These are phyloP conservation scores for Mesopsocus fuscifrons DNA, from an alignment of 2,888 invertebrate genomes.

Conservation along the genomic window DNA sequence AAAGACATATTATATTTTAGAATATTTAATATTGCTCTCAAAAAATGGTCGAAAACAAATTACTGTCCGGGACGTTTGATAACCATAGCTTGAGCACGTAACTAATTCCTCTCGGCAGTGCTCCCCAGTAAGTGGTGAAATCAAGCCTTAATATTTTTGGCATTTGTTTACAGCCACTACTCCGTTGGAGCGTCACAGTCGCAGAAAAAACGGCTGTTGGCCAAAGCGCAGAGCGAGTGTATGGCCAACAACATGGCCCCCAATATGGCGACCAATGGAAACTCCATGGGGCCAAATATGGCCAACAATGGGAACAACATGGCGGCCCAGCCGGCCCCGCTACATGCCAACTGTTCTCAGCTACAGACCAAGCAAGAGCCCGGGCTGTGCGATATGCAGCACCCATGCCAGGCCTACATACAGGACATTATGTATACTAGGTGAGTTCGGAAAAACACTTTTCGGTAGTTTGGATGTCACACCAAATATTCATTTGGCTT, in stretches of 20 bases:
- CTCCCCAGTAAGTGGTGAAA: too few relatives aligned
- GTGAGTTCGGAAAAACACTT: conserved; percentile 14
- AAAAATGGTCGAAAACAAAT: too few relatives aligned
- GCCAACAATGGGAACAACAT: conserved; percentile 8
- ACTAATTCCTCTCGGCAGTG: too few relatives aligned
- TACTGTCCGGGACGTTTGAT: too few relatives aligned
- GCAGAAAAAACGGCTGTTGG: conserved; percentile 74
- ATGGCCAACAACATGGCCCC: conserved; percentile 16
- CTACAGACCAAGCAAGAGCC: conserved; percentile 17
- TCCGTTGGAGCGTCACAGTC: conserved; percentile 40
- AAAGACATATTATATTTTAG: too few relatives aligned
- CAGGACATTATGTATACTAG: conserved; percentile 25
- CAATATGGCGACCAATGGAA: conserved; percentile 10
- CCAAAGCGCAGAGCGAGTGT: conserved; percentile 63
- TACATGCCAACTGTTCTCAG: neutral
- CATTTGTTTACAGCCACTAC: conserved; percentile 15
- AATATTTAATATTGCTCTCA: neutral
- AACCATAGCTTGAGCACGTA: too few relatives aligned
- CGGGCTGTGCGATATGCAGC: conserved; percentile 28
- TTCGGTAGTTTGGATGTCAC: neutral
- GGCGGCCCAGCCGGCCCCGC: neutral
- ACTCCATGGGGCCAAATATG: conserved; percentile 3
- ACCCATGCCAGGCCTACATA: conserved; percentile 21
- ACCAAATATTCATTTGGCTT: neutral
- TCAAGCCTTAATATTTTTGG: too few relatives aligned